phyloP scores from a whole-genome alignment of 2,888 invertebrate species.

The Aplocera efformata region DNA sequence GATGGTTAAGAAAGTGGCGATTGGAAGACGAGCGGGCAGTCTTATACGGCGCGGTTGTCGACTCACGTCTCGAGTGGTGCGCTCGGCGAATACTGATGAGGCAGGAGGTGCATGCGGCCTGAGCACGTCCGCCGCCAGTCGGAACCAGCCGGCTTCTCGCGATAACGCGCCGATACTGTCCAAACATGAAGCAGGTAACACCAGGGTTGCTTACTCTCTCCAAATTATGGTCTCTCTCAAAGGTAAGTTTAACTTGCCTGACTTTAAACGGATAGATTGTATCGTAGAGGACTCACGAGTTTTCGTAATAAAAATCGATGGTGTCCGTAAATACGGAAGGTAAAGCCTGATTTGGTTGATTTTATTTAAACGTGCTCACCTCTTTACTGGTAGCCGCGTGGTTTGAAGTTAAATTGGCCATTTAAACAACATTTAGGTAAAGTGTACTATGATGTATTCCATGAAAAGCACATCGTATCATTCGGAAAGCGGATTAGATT shows the following conservation, averaged over 20 bases:
- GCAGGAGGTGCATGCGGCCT: conserved; percentile 33
- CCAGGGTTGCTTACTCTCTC: conserved; percentile 1
- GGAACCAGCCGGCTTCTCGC: conserved; percentile 10
- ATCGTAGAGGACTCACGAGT: no score
- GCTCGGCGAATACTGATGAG: conserved; percentile 64
- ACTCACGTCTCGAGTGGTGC: conserved; percentile 31
- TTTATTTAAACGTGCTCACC: no score
- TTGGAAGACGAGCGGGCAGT: conserved; percentile 13
- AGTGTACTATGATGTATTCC: no score
- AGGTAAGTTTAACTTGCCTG: not conserved
- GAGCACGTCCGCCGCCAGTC: conserved; percentile 21
- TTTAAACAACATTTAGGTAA: no score
- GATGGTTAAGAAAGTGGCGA: conserved; percentile 14
- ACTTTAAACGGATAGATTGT: not conserved
- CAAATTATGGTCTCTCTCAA: not conserved
- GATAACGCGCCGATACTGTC: conserved; percentile 11
- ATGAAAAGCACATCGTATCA: no score
- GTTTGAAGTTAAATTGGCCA: no score
- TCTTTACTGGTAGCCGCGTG: no score
- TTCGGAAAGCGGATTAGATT: no score
- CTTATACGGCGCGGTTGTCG: conserved; percentile 15
- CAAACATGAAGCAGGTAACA: conserved; percentile 1
- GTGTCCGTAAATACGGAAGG: no score
- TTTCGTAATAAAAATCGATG: no score
- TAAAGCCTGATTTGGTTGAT: no score